Evolutionary conservation across 1,140 invertebrate species (phyloP).

Genomic region (Drosophila trapezifrons): DNA sequence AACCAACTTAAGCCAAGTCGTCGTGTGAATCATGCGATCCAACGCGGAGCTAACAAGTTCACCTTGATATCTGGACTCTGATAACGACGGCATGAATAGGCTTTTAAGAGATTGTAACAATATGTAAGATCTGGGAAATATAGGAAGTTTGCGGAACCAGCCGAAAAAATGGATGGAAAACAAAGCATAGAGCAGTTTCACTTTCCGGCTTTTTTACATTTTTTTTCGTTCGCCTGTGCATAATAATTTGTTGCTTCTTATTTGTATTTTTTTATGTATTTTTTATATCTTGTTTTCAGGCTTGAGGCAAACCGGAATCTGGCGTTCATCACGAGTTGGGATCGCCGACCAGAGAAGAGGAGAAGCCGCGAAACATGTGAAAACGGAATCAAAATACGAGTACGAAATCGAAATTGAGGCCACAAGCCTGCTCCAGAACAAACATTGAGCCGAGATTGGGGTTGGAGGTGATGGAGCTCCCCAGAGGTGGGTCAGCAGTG

Average conservation of each 20-base stretch:
- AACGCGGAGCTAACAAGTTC: constrained; percentile 23
- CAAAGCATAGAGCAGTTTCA: constrained; percentile 50
- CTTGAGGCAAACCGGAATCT: constrained; percentile 66
- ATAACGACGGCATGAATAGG: constrained; percentile 61
- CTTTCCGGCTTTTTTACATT: constrained; percentile 44
- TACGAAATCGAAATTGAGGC: constrained; percentile 58
- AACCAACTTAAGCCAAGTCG: constrained; percentile 13
- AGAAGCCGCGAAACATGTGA: constrained; percentile 53
- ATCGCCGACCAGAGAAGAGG: constrained; percentile 30
- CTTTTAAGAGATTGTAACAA: constrained; percentile 38
- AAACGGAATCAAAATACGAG: constrained; percentile 36
- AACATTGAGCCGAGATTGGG: constrained; percentile 4
- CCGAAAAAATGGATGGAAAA: constrained; percentile 30
- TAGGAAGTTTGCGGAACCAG: constrained; percentile 16
- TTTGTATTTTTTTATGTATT: constrained; percentile 9
- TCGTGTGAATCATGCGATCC: constrained; percentile 30
- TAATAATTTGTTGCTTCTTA: constrained; percentile 35
- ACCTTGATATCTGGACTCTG: constrained; percentile 25
- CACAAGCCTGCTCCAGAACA: constrained; percentile 35
- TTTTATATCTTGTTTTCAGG: constrained; percentile 19
- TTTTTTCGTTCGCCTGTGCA: constrained; percentile 33
- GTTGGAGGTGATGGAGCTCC: constrained; percentile 1
- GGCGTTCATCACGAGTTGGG: constrained; percentile 58
- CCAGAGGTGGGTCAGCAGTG: constrained; percentile 5
- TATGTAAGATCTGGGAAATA: constrained; percentile 12